These are phyloP conservation scores for Corapipo altera DNA, from an alignment of 2,113 vertebrate genomes.

Conservation along the genomic window DNA sequence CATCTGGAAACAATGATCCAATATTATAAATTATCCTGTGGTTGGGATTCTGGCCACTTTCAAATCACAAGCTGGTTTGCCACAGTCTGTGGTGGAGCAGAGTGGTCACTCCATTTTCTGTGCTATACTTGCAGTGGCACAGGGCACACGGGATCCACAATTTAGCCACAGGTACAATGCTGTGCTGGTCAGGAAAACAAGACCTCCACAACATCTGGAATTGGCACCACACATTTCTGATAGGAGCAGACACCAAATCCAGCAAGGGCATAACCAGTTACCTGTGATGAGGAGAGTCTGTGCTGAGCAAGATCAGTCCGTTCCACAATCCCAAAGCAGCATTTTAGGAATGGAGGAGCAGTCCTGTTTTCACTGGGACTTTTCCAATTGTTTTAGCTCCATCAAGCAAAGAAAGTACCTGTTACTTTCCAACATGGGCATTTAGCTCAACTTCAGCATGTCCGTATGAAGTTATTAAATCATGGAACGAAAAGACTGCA, in stretches of 20 bases:
- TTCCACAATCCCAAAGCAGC: not conserved
- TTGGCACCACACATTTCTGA: accelerated
- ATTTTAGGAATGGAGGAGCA: not conserved
- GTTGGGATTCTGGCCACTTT: not conserved
- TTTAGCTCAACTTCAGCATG: not conserved
- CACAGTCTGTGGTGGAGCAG: not conserved
- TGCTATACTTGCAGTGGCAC: accelerated
- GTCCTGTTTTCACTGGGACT: not conserved
- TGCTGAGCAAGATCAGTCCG: not conserved
- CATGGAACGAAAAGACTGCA: not conserved
- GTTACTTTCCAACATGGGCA: not conserved
- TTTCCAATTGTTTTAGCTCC: not conserved
- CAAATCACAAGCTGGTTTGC: not conserved
- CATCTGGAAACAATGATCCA: not conserved
- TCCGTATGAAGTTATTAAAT: not conserved
- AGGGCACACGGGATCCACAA: not conserved
- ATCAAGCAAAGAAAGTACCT: not conserved
- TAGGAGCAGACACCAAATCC: not conserved
- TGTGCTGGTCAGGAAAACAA: accelerated
- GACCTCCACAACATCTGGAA: not conserved
- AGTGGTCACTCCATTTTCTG: not conserved
- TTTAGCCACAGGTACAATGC: accelerated
- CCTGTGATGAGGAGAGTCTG: not conserved
- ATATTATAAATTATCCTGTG: not conserved
- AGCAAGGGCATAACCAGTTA: not conserved